Base-by-base conservation (phyloP, 2,888 invertebrate genomes). In the Polietes domitor region DNA sequence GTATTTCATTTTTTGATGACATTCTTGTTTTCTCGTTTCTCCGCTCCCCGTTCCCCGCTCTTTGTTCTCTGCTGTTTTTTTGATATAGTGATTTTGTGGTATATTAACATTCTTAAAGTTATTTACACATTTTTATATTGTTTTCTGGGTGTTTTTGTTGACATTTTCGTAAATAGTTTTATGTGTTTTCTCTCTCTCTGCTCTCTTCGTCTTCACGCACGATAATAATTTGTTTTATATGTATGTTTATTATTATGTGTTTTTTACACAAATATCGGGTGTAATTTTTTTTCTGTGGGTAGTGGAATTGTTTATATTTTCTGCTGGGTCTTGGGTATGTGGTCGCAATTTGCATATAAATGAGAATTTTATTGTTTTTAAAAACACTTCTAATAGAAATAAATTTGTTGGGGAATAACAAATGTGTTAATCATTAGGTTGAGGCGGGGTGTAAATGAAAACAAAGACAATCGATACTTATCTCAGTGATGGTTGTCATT, bases 31-130 rank as follows among this genome's bases (percentile, higher is more conserved):
- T 12, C 68, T 70, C 65, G 37, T 19, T 37, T 32, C 24, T 63
- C 37, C 2, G 2, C 17, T 32, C 15, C 4, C 10, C 19, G 0
- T 12, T 53, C 17, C 24, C 26, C 5, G n/a, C n/a, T n/a, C 71
- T 37, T 32, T 58, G 55, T 15, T 19, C 3, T 41, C 7, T 26
- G 28, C 15, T 15, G 12, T 68, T 47, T 15, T 63, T 32, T 37
- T 80, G 32, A 19, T 74, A 73, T 70, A 70, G 55, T 74, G 43
- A 71, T 74, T 83, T 65, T 53, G 65, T 78, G 68, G 71, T 72
- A 58, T 26, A 75, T 80, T 72, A 75, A 84, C 76, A 81, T 81
- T 79, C 76, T 68, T 80, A 19, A 71, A 84, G 28, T 61, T 80
- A 43, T 80, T 83, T 76, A 63, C 71, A 74, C 50, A 71, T 65